phyloP scores from a whole-genome alignment of 2,888 invertebrate species.

The Leucania comma region DNA sequence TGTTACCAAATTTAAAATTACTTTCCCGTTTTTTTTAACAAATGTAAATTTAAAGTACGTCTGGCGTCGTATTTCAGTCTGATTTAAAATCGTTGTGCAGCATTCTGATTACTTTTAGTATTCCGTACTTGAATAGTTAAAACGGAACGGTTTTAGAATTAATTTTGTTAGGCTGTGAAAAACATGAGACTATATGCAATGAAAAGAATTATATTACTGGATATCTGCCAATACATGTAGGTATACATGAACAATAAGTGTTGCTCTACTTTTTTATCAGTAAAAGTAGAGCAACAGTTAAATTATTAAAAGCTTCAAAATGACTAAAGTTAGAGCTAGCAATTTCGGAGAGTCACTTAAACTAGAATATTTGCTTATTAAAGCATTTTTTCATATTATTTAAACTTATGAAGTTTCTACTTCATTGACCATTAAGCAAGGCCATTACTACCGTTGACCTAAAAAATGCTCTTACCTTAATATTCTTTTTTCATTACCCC shows the following conservation, averaged over 20 bases:
- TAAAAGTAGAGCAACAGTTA: no score
- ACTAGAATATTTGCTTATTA: no score
- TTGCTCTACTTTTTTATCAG: no score
- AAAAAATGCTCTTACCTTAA: neutral
- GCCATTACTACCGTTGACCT: neutral
- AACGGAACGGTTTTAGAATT: neutral
- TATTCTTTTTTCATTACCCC: conserved; percentile 18
- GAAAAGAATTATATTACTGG: no score
- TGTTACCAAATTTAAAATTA: conserved; percentile 54
- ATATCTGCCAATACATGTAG: no score
- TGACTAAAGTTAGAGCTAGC: no score
- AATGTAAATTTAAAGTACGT: conserved; percentile 61
- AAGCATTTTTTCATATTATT: no score
- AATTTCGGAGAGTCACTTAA: no score
- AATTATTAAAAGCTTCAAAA: no score
- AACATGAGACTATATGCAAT: no score
- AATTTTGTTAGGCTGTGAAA: no score
- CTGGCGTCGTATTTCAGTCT: conserved; percentile 61
- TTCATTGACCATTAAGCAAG: neutral
- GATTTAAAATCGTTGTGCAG: conserved; percentile 63
- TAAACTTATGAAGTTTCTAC: neutral
- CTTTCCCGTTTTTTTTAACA: conserved; percentile 55
- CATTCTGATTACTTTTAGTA: conserved; percentile 60
- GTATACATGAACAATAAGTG: no score
- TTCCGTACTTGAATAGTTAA: conserved; percentile 26